phyloP scores from a whole-genome alignment of 2,888 invertebrate species.

The Gastrophysa polygoni region DNA sequence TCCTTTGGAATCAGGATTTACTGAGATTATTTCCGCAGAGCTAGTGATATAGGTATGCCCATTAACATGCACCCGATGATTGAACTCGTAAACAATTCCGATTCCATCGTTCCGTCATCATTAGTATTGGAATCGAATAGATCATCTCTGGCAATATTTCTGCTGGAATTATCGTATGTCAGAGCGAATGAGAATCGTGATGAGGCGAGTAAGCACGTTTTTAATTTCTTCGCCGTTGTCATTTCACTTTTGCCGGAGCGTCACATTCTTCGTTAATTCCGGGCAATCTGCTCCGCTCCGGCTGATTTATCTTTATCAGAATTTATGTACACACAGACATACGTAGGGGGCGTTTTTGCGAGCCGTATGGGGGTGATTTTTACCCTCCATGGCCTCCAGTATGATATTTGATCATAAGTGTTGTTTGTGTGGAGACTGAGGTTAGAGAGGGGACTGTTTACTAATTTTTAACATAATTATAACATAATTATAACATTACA shows the following conservation, averaged over 20 bases:
- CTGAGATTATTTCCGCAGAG: no score
- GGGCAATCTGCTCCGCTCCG: conserved; percentile 49
- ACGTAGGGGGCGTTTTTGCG: conserved; percentile 28
- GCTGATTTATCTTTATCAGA: conserved; percentile 58
- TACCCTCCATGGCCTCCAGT: background rate
- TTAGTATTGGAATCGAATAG: conserved; percentile 52
- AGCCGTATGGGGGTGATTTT: background rate
- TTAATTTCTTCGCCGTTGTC: conserved; percentile 58
- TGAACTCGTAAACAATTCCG: conserved; percentile 40
- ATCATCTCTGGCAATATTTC: conserved; percentile 42
- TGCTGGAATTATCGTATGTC: conserved; percentile 40
- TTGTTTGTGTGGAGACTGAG: no score
- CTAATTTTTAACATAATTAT: no score
- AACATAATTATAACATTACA: no score
- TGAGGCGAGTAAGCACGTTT: conserved; percentile 55
- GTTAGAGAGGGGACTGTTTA: no score
- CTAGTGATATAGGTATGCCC: no score
- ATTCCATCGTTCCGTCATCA: conserved; percentile 30
- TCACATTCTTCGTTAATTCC: conserved; percentile 58
- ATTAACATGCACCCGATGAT: conserved; percentile 32
- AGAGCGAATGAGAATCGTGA: conserved; percentile 43
- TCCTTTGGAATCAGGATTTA: no score
- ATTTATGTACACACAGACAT: conserved; percentile 54
- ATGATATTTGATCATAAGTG: background rate
- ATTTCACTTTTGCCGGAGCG: conserved; percentile 54